Evolutionary conservation across 1,140 invertebrate species (phyloP), one percentile per base, ranked within the genome.

Genomic region (Pissodes strobi): DNA sequence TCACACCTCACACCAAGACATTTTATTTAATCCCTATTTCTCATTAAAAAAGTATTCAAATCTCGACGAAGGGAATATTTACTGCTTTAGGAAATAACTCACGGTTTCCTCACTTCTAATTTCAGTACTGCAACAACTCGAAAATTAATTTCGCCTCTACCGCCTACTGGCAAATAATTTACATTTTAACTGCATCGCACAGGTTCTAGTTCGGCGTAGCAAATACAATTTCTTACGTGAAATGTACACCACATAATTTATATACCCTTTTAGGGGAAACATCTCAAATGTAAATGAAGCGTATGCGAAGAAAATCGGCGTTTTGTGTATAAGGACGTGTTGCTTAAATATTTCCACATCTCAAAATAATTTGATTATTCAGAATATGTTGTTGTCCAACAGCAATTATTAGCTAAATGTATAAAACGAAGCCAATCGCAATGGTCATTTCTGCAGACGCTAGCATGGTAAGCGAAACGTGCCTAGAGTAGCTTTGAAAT

Each of bases 141-240:
- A 52, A 39, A 39, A 55, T 55, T 55, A 55, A 39, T 55, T 55
- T 55, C 17, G 19, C 21, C 18, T 39, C n/a, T 12, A n/a, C 52
- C 52, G 19, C 25, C 49, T 52, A 30, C 23, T n/a, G 46, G 27
- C n/a, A 34, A 55, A 39, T 55, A 55, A 55, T 55, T 55, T 55
- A 55, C 52, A 55, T 55, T 55, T 55, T 55, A 55, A 55, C 52
- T 39, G 27, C 27, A 13, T 52, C 25, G 30, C 37, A 23, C 17
- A 41, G 38, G 38, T 41, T 41, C 17, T 41, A 13, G 9, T 13
- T 41, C 13, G 38, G 38, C 13, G 38, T 18, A 41, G 38, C 38
- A 41, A 41, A 41, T 41, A 13, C 38, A 41, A 41, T 41, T 41
- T 41, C 38, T 41, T 41, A 41, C n/a, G 38, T 18, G 38, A 13